Evolutionary conservation across 1,140 invertebrate genomes (phyloP), one percentile per base, ranked within the genome.

Genomic region (Pseudomyrmex sp.): DNA sequence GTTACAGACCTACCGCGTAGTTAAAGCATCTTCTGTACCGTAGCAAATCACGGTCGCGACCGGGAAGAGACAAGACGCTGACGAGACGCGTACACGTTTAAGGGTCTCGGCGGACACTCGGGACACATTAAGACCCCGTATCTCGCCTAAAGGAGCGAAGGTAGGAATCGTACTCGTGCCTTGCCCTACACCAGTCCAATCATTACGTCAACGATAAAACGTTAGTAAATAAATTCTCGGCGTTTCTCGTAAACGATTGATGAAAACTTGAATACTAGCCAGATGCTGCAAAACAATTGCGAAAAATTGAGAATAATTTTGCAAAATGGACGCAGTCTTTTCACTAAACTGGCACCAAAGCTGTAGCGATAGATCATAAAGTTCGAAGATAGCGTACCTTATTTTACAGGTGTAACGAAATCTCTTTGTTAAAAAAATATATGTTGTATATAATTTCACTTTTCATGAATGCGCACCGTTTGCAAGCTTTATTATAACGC

Each of bases 81-180:
- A 87, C 87, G 85, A 84, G 52, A 83, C 70, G 80, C 73, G 84
- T 68, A 83, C 70, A 72, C 87, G 54, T 91, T 91, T 86, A 91
- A 90, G 85, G 82, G 80, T 69, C 85, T 87, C 85, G 83, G 52
- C 82, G 85, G 89, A 89, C 88, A 88, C 88, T 85, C 88, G 87
- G 85, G 88, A 89, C 87, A 79, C 88, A 85, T 88, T 88, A 85
- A 77, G 77, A 80, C 46, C 35, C 54, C 66, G 83, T 83, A 85
- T 88, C 83, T 87, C 69, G 52, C 73, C 87, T 82, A 63, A 77
- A 85, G 77, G 83, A 69, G 80, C 77, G 83, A 85, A 82, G 58
- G 18, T 56, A 66, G 50, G 54, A 20, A 74, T 63, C 75, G 80
- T 20, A 75, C 74, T 77, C 83, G 85, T 88, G 85, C 76, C 84